Evolutionary conservation across 2,888 invertebrate genomes (phyloP).

Genomic region (Nephrotoma guestfalica): DNA sequence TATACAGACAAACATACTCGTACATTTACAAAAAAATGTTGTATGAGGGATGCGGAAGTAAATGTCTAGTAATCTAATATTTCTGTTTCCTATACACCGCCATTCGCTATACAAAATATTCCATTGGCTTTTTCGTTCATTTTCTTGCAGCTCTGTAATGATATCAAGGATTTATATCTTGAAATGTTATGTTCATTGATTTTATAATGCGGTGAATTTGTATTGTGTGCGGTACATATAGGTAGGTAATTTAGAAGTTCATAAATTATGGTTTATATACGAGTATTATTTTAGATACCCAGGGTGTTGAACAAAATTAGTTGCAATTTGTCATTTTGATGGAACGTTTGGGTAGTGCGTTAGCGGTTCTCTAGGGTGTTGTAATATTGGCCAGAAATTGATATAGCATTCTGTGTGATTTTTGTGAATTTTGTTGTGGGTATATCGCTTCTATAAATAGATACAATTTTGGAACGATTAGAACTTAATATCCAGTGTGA

Average conservation of each 20-base stretch:
- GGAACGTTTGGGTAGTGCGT: neutral
- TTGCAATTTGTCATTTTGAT: neutral
- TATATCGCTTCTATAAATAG: no score
- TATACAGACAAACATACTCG: neutral
- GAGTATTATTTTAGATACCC: neutral
- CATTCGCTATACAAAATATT: neutral
- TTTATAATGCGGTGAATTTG: neutral
- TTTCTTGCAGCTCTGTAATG: neutral
- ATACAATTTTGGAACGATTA: no score
- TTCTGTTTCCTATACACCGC: neutral
- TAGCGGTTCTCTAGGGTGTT: neutral
- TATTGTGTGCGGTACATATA: neutral
- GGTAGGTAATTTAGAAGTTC: neutral
- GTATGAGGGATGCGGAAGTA: neutral
- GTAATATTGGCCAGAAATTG: no score
- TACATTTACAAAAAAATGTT: neutral
- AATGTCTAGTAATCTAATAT: neutral
- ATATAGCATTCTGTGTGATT: no score
- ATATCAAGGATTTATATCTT: neutral
- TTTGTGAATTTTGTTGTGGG: no score
- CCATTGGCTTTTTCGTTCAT: neutral
- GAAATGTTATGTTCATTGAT: neutral
- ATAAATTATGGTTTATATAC: neutral
- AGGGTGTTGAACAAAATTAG: neutral
- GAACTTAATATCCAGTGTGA: no score